Evolutionary conservation across 2,113 vertebrate species (phyloP), one percentile per base, ranked within the genome.

Genomic region (Verasper variegatus): DNA sequence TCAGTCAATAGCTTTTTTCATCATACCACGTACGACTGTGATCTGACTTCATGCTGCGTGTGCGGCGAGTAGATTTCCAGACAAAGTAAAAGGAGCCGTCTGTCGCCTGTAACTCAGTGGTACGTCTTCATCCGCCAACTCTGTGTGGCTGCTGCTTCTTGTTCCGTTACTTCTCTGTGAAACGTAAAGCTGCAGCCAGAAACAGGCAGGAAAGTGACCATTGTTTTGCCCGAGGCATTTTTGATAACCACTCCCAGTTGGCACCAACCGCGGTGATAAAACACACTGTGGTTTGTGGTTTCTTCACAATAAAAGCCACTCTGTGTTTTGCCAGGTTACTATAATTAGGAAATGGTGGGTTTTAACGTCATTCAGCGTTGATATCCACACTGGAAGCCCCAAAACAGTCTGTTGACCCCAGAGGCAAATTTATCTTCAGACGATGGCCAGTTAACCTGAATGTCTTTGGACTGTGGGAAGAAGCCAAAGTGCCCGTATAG

Each of bases 211-310:
- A 24, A 24, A 21, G 31, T 21, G 13, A 11, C 42, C 8, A 4
- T 6, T 54, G 27, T n/a, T 68, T 40, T 57, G 26, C n/a, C n/a
- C 18, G 31, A 42, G 42, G 31, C 52, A 21, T 69, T 69, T 69
- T 58, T 52, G 35, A 57, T 57, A 12, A 27, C 35, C 3, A 1
- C 7, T 26, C 10, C 18, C 17, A 0, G 15, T 24, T 13, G 5
- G 65, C 27, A 37, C 20, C 13, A 5, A 2, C 54, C 37, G 15
- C 52, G 26, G 9, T 57, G 37, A 57, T 45, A 42, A 69, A 69
- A 42, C 67, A 69, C 54, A 45, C 35, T 7, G 15, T 45, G 37
- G 67, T 69, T 45, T 69, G 67, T 20, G 21, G 35, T 24, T 57
- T 13, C 40, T 31, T 7, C 31, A 31, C 31, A 31, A 31, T 31